A percentile compares a stretch with the other conserved stretches of the same genome.
These are phyloP conservation scores for Pseudotriccus pelzelni DNA, from an alignment of 2,797 vertebrate genomes.

Conservation along the genomic window DNA sequence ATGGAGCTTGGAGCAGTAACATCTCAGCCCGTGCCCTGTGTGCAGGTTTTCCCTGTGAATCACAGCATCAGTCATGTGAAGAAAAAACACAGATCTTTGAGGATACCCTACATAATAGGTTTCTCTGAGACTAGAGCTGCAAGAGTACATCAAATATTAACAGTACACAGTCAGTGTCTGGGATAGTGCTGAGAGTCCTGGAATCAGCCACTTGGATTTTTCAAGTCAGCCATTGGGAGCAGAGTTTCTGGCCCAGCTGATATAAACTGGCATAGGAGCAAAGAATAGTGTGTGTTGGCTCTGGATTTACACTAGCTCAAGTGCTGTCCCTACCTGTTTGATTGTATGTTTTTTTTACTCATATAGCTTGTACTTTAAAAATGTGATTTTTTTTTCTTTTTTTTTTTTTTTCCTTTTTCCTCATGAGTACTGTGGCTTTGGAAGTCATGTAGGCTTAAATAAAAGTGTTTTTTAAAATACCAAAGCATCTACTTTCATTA, in stretches of 20 bases:
- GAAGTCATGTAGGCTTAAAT: not conserved
- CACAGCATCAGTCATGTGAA: not conserved
- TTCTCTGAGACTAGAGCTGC: not conserved
- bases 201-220: not conserved
- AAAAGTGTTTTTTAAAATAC: not conserved
- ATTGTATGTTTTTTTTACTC: not conserved
- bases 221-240: not conserved
- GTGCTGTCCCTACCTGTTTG: not conserved
- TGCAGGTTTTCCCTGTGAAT: conserved; percentile 16
- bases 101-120: not conserved
- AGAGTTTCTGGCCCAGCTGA: not conserved
- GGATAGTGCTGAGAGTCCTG: not conserved
- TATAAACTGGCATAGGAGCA: not conserved
- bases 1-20: not conserved
- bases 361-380: not conserved
- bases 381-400: too few relatives aligned
- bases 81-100: conserved; percentile 24
- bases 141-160: not conserved
- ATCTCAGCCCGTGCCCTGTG: not conserved
- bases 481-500: not conserved
- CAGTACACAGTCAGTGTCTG: not conserved
- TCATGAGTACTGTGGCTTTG: not conserved
- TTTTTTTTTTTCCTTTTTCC: too few relatives aligned
- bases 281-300: not conserved
- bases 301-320: not conserved